Conservation (phyloP, 2,888 invertebrate genomes). For the Seira musarum region DNA sequence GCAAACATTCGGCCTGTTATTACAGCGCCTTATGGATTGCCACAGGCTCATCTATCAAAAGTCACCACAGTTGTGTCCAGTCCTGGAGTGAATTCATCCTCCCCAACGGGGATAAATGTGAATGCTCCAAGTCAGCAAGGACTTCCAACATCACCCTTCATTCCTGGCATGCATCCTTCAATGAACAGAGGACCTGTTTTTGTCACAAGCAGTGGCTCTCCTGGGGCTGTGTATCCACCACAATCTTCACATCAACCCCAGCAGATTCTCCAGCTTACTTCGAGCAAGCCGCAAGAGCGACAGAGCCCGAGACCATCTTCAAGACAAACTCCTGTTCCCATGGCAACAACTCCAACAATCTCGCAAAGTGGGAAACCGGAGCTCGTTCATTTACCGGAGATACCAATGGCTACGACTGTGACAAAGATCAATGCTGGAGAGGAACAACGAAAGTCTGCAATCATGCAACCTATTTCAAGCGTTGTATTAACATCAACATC, state of each 20-base stretch:
- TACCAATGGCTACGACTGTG: constrained; percentile 69
- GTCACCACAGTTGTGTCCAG: constrained; percentile 42
- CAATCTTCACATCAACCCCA: constrained; percentile 59
- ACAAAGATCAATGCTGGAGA: constrained; percentile 66
- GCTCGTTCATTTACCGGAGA: constrained; percentile 65
- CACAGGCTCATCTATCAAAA: constrained; percentile 37
- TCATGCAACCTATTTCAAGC: constrained; percentile 66
- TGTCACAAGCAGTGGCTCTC: constrained; percentile 19
- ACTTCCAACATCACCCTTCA: not conserved
- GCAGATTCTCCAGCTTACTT: constrained; percentile 51
- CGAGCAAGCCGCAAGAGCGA: constrained; percentile 47
- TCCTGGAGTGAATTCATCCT: constrained; percentile 23
- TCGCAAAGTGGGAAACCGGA: constrained; percentile 59
- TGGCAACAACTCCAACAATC: constrained; percentile 33
- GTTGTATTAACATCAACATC: constrained; percentile 72
- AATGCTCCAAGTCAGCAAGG: constrained; percentile 23
- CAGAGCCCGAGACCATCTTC: constrained; percentile 46
- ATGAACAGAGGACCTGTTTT: constrained; percentile 42
- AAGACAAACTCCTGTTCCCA: constrained; percentile 40
- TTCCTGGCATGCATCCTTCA: constrained; percentile 28
- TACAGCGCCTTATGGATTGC: constrained; percentile 26
- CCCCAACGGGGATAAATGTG: constrained; percentile 25
- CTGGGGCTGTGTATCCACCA: constrained; percentile 23
- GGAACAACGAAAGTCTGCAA: constrained; percentile 59
- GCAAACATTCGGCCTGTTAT: constrained; percentile 26